Percentiles rank a stretch among this genome's conserved stretches.
phyloP scores from a whole-genome alignment of 2,797 vertebrate species.

The Chromobotia macracanthus region DNA sequence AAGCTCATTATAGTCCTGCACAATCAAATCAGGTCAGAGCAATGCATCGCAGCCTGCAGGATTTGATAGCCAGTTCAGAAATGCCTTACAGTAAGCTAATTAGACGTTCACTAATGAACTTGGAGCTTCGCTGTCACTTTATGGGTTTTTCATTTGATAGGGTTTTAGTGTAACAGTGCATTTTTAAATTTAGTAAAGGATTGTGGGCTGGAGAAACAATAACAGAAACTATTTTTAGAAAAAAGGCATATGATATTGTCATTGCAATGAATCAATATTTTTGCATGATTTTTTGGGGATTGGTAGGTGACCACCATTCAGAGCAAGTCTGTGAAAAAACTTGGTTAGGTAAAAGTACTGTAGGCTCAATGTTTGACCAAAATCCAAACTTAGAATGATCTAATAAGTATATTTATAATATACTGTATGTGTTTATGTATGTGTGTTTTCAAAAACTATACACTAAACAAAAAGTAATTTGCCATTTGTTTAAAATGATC shows the following conservation, averaged over 20 bases:
- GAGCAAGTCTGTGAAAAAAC: no score
- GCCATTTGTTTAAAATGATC: no score
- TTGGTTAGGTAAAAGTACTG: no score
- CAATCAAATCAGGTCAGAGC: conserved; percentile 81
- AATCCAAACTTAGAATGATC: no score
- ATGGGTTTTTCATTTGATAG: conserved; percentile 68
- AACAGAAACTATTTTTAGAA: no score
- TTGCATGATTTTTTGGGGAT: no score
- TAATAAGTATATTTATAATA: no score
- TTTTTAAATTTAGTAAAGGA: conserved; percentile 59
- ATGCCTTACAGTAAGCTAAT: conserved; percentile 78
- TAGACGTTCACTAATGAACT: conserved; percentile 75
- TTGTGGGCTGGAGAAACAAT: conserved; percentile 49
- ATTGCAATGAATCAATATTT: not conserved
- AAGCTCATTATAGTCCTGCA: conserved; percentile 75
- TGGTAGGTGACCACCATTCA: no score
- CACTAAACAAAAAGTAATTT: no score
- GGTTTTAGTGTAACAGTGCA: conserved; percentile 55
- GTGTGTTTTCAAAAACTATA: no score
- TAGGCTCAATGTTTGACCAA: no score
- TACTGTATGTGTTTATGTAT: no score
- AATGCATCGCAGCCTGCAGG: conserved; percentile 71
- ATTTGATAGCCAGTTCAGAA: conserved; percentile 74
- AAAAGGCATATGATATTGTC: not conserved
- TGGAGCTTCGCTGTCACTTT: conserved; percentile 66